Evolutionary conservation across 2,113 vertebrate genomes (phyloP), one percentile per base, ranked within the genome.

Genomic region (Lepisosteus osseus): DNA sequence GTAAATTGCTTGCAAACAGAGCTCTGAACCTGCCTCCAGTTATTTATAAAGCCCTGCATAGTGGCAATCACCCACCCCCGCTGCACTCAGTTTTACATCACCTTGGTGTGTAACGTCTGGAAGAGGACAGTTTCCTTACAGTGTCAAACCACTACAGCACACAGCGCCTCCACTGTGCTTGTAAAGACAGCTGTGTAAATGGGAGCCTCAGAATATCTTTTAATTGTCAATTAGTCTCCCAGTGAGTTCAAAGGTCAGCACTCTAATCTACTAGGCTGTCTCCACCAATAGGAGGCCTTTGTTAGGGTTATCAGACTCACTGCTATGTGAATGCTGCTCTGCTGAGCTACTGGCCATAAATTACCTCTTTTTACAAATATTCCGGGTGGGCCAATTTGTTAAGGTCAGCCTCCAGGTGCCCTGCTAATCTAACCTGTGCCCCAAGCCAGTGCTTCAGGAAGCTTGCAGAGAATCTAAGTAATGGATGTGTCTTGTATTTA

Each of bases 341-440:
- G 66, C 61, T 51, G 3, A 17, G n/a, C n/a, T 57, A 1, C 63
- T 72, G 78, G 40, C 62, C 78, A 67, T 43, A 69, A 61, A 69
- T 71, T 72, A 72, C 55, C 8, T 67, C 78, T 17, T 29, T 77
- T 69, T 80, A 68, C 71, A 6, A 67, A 77, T 73, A 29, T 41
- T 69, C 59, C 78, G 77, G 80, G 79, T 85, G 84, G 84, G 79
- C 76, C 82, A 77, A 77, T 82, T 72, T 76, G 70, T 78, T 73
- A 72, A 65, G 62, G 17, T 41, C 13, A 41, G 41, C 9, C 41
- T 65, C 17, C 41, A 13, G 65, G 56, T 59, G 64, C 47, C 67
- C 47, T 73, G 76, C 74, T 82, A 80, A 86, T 85, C 80, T 72
- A 68, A 17, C 41, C 69, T 63, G 47, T 79, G 80, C 80, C 76